A percentile compares a stretch with the other conserved stretches of the same genome.
Evolutionary conservation across 2,797 vertebrate genomes (phyloP).

Genomic region (Buceros bicornis): DNA sequence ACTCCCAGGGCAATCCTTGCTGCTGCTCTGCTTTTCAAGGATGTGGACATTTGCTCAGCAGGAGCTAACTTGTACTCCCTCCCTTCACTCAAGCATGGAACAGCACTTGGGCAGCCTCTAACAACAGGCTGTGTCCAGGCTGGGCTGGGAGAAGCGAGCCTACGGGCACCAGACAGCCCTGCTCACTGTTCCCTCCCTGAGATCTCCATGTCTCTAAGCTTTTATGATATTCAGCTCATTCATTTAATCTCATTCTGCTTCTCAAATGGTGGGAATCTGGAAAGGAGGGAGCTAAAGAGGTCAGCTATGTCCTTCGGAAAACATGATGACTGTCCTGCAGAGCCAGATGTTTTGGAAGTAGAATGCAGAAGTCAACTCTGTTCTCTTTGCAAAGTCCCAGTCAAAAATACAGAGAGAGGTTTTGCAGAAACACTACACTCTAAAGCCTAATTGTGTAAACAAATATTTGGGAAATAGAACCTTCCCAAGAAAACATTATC

Average conservation of each 20-base stretch:
- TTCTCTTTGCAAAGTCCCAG: neutral
- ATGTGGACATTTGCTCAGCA: neutral
- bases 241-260: neutral
- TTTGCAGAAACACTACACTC: neutral
- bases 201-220: neutral
- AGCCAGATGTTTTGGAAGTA: neutral
- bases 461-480: neutral
- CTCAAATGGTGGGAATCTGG: neutral
- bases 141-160: neutral
- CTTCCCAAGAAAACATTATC: neutral
- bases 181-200: neutral
- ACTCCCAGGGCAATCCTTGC: neutral
- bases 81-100: neutral
- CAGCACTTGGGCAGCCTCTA: neutral
- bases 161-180: neutral
- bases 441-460: neutral
- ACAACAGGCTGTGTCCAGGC: neutral
- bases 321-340: neutral
- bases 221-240: neutral
- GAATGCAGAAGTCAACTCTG: neutral
- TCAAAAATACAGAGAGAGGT: neutral
- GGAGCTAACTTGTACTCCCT: neutral
- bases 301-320: neutral
- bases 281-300: neutral
- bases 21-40: neutral